Evolutionary conservation across 2,888 invertebrate genomes (phyloP), one percentile per base, ranked within the genome.

Genomic region (Limnephilus rhombicus): DNA sequence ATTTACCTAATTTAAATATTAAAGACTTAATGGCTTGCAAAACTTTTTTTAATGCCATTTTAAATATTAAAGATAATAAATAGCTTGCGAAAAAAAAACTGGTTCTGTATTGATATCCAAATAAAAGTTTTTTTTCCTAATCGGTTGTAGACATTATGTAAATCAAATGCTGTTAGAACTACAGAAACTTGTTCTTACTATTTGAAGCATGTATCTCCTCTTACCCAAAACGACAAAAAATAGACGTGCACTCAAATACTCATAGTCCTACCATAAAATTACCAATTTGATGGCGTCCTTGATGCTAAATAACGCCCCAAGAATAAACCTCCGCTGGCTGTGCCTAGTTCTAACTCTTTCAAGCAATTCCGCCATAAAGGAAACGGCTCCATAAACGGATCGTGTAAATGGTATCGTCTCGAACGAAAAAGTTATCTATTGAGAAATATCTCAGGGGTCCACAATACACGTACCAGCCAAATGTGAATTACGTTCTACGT

Each of bases 341-440:
- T 24, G 68, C 24, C 24, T 68, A 37, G 7, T 83, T 34, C 37
- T 34, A 83, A 83, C 83, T 41, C 83, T 41, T 83, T 37, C 24
- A 18, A 83, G 83, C 83, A 41, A 37, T 83, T 83, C 83, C 37
- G 12, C 41, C 37, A 83, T 83, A 83, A 83, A 83, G 37, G 34
- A 34, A 37, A 34, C 24, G 83, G 83, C 37, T 83, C 37, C 41
- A 34, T 83, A 41, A 83, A 37, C 37, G 34, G 83, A 68, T 68
- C 68, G 37, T 83, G 83, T 37, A 83, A 83, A 83, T 34, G 83
- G 83, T 12, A 83, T 34, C 37, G 37, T 37, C 24, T 34, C 41
- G 83, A 83, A 83, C 83, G 37, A 83, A 83, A 83, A 41, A 68
- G 68, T 68, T 68, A 68, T 68, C 68, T 83, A 34, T 83, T 83